Evolutionary conservation across 2,888 invertebrate genomes (phyloP), one percentile per base, ranked within the genome.

Genomic region (Tetropium fuscum): DNA sequence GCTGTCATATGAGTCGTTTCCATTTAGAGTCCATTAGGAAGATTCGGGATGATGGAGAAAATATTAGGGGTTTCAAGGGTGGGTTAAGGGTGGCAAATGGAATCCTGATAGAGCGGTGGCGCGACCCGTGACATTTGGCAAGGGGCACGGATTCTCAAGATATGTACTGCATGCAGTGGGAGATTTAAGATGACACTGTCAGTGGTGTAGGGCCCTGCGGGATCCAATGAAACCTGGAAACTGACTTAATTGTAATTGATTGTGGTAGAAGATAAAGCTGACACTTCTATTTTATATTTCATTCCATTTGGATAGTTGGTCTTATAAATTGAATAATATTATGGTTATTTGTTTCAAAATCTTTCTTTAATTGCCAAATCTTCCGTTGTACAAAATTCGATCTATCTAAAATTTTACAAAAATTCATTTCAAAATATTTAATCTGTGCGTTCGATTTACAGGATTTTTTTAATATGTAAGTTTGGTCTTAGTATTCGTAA

Each of bases 21-120:
- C 77, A 77, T 78, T 78, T 77, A 77, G 77, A 76, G 76, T 78
- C 78, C 78, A 78, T 78, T 78, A 78, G 77, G 74, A 74, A 73
- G 76, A 78, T 76, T 75, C 73, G 58, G 70, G 69, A 70, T 69
- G 74, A 72, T 71, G 74, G 71, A 72, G 71, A 72, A 75, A 75
- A 76, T 77, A 75, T 77, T 76, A 74, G 72, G 74, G 74, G 70
- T 70, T 73, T 70, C 41, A 51, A 63, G 60, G 61, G 68, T 60
- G 63, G 58, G 18, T 55, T 36, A 53, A 51, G 53, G 43, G 53
- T 18, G 53, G 53, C 53, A 53, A 53, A 54, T 54, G 54, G 75
- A 75, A 74, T 77, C 69, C 73, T 74, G 72, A 75, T 76, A 74
- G 74, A 73, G 53, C 45, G 51, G 44, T 58, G 40, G 47, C 57